phyloP scores from a whole-genome alignment of 2,113 vertebrate species.

The Myrmophylax atrothorax region DNA sequence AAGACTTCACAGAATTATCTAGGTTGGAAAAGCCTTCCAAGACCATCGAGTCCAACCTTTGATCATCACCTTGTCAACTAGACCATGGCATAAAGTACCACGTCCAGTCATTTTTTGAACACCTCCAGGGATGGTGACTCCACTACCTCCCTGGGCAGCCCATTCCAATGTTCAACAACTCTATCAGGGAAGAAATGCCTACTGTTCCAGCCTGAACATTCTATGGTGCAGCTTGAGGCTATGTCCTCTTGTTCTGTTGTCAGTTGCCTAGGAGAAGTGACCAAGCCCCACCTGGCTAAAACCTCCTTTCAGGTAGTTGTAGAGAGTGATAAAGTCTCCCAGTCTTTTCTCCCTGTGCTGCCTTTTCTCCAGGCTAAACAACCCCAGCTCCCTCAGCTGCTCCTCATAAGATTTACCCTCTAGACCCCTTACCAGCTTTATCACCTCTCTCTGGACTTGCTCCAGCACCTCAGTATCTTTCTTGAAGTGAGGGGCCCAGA shows the following conservation, averaged over 20 bases:
- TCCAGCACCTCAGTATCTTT: not conserved
- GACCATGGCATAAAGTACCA: not conserved
- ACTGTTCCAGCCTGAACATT: not conserved
- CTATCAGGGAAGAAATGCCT: not conserved
- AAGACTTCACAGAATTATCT: not conserved
- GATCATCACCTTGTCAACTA: not conserved
- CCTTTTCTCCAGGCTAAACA: not conserved
- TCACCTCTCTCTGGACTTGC: not conserved
- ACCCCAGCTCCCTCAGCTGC: not conserved
- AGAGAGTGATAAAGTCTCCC: not conserved
- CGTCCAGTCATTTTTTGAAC: not conserved
- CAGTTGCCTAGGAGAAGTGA: not conserved
- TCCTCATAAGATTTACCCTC: not conserved
- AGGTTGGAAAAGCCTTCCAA: not conserved
- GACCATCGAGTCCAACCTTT: not conserved
- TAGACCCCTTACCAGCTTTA: not conserved
- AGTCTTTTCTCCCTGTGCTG: too few species aligned
- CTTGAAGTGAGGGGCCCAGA: not conserved
- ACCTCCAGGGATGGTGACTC: not conserved
- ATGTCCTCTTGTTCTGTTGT: not conserved
- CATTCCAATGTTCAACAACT: not conserved
- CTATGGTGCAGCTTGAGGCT: not conserved
- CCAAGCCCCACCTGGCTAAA: too few species aligned
- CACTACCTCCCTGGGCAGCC: not conserved
- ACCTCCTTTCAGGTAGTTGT: accelerated